A percentile compares a stretch with the other conserved stretches of the same genome.
Conservation (phyloP, 2,888 invertebrate genomes). For the Plagodis dolabraria region DNA sequence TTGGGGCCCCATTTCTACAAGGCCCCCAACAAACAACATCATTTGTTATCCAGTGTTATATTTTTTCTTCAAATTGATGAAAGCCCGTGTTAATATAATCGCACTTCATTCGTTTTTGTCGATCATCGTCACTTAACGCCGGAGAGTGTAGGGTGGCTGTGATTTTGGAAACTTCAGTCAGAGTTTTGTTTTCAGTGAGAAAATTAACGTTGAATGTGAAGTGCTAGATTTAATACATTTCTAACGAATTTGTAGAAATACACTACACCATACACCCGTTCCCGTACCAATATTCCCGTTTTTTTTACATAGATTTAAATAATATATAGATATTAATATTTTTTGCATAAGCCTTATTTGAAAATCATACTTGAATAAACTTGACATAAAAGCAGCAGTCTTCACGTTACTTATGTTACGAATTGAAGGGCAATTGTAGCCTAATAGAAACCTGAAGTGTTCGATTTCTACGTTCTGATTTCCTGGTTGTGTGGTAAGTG, state of each 20-base stretch:
- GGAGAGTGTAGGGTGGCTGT: constrained; percentile 50
- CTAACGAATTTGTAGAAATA: too few relatives aligned
- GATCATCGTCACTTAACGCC: constrained; percentile 83
- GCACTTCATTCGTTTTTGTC: constrained; percentile 83
- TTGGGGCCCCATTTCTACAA: constrained; percentile 55
- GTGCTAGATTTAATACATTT: not conserved
- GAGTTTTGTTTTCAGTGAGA: not conserved
- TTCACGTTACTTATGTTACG: too few relatives aligned
- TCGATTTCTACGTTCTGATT: too few relatives aligned
- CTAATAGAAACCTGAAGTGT: too few relatives aligned
- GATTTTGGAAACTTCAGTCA: constrained; percentile 8
- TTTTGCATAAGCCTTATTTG: too few relatives aligned
- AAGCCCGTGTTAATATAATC: constrained; percentile 82
- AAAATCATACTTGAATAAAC: too few relatives aligned
- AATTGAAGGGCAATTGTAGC: too few relatives aligned
- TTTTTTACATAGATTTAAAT: too few relatives aligned
- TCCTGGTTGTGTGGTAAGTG: too few relatives aligned
- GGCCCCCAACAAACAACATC: constrained; percentile 76
- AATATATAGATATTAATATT: not conserved
- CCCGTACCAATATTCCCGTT: too few relatives aligned
- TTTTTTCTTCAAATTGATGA: constrained; percentile 76
- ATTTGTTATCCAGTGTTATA: constrained; percentile 80
- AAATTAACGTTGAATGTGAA: not conserved
- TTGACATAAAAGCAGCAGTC: too few relatives aligned
- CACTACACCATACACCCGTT: too few relatives aligned